These are phyloP conservation scores for Coenonympha glycerion DNA, from an alignment of 2,888 invertebrate genomes.

Conservation along the genomic window DNA sequence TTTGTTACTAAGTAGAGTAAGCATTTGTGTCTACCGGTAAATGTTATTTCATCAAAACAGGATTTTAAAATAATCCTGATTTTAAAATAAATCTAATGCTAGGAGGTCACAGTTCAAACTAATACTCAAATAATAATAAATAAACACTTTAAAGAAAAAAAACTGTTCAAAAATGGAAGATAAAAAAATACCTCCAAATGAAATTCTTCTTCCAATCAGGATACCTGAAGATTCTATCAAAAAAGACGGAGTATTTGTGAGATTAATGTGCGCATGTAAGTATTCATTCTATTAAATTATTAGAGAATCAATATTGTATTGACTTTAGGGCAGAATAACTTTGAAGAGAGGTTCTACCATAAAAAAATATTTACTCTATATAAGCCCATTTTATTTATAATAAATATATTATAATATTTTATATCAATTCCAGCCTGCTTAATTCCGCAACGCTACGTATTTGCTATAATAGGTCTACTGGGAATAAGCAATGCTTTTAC, in stretches of 20 bases:
- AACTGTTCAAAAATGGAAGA: background rate
- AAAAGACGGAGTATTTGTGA: background rate
- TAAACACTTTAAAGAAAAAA: background rate
- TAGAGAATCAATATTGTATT: no score
- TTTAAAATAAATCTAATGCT: no score
- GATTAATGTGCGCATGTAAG: slow-evolving; percentile 14
- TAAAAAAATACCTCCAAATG: background rate
- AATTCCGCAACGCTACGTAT: slow-evolving; percentile 81
- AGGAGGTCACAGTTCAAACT: no score
- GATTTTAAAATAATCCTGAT: background rate
- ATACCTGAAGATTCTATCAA: background rate
- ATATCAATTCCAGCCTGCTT: slow-evolving; percentile 27
- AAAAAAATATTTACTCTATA: no score
- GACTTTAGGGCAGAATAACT: no score
- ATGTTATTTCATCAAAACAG: background rate
- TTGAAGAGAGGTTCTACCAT: no score
- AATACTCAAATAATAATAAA: no score
- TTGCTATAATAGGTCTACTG: slow-evolving; percentile 82
- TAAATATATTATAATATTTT: no score
- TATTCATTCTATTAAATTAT: background rate
- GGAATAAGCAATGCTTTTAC: slow-evolving; percentile 83
- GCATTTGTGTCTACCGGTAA: background rate
- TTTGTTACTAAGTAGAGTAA: background rate
- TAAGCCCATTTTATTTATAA: no score
- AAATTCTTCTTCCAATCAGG: background rate